Evolutionary conservation across 1,140 invertebrate species (phyloP), one percentile per base, ranked within the genome.

Genomic region (Whitmania pigra): DNA sequence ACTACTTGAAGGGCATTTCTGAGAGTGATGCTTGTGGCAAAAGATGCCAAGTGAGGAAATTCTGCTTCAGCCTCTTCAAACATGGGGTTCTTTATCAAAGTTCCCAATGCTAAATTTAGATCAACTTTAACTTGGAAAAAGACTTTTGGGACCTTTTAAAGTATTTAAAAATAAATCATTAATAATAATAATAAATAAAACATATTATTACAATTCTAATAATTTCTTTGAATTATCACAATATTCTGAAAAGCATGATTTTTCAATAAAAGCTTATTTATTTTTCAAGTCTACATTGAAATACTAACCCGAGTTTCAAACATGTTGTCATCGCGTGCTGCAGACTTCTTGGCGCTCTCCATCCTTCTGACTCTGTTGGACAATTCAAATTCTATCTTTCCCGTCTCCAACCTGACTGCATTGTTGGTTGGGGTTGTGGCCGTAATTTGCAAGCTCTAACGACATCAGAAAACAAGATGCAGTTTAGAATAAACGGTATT

Each of bases 351-450:
- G 15, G 43, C 0, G 22, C 11, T 63, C 57, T 72, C 63, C 13
- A 78, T 76, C 75, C 93, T 93, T 83, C 94, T 90, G 17, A 96
- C 91, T 71, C 94, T 83, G 82, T 97, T 97, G 5, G 92, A 95
- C 53, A 97, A 80, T 80, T 95, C 91, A 73, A 97, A 86, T 81
- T 96, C 93, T 18, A 84, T 81, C 20, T 77, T 79, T n/a, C 83
- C 93, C 11, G 94, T 97, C 83, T 97, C 94, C 66, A 98, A 85
- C 18, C 94, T 86, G 18, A 98, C 93, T 0, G 95, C 95, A 54
- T 91, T 96, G 77, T 92, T 94, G 18, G 94, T 97, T 0, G 95
- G 94, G 5, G 95, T 98, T 6, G 95, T 97, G 9, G 95, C 95
- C 0, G 95, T 98, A 68, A 99, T 85, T 83, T 97, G 94, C 75